A percentile compares a stretch with the other conserved stretches of the same genome.
phyloP scores from a whole-genome alignment of 2,888 invertebrate genomes.

The Mesorhabditis belari region DNA sequence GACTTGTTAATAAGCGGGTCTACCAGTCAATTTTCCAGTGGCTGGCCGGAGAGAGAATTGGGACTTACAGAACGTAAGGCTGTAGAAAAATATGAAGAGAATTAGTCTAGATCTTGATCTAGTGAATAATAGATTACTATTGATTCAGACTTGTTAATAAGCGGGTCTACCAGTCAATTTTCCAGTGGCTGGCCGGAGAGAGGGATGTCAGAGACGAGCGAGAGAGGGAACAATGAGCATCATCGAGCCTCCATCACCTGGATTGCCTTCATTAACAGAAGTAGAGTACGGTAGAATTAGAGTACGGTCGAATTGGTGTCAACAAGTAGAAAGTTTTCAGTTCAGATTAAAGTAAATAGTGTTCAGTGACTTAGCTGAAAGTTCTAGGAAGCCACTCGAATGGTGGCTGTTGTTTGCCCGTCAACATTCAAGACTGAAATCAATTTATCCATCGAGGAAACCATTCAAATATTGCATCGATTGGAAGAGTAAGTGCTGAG shows the following conservation, averaged over 20 bases:
- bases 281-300: background rate
- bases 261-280: background rate
- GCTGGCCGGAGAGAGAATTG: no score
- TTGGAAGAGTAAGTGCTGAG: no score
- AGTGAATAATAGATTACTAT: no score
- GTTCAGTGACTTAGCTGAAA: background rate
- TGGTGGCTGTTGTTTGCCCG: background rate
- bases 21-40: no score
- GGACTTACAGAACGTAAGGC: no score
- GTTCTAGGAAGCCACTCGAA: background rate
- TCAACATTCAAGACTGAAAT: background rate
- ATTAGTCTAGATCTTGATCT: no score
- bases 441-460: background rate
- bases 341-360: background rate
- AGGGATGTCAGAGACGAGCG: background rate
- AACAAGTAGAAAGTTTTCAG: no score
- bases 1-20: no score
- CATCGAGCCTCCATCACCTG: background rate
- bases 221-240: background rate
- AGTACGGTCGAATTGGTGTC: background rate
- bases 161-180: background rate
- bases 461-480: background rate
- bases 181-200: background rate
- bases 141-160: no score
- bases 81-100: no score